phyloP scores from a whole-genome alignment of 2,797 vertebrate genomes.

The Phataginus tetradactyla region DNA sequence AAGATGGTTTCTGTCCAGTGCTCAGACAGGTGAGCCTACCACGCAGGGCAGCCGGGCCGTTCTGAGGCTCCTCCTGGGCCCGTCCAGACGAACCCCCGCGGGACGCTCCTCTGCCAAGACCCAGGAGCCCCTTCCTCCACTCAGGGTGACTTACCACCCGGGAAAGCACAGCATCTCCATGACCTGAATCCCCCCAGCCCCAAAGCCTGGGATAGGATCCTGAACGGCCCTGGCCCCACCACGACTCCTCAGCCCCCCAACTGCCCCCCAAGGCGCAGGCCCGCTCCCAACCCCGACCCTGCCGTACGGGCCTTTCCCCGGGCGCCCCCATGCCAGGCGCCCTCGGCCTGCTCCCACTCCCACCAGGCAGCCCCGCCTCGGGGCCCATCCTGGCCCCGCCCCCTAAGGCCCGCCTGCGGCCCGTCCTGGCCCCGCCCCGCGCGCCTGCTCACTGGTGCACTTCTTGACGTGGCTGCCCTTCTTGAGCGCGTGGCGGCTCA shows the following conservation, averaged over 20 bases:
- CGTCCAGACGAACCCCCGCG: background rate
- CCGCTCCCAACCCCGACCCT: too few relatives aligned
- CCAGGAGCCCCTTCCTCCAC: background rate
- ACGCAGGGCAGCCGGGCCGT: background rate
- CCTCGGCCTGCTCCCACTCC: too few relatives aligned
- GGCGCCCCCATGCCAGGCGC: too few relatives aligned
- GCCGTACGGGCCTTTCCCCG: background rate
- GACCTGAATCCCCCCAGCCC: accelerated
- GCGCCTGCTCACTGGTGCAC: constrained; percentile 94
- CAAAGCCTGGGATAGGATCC: background rate
- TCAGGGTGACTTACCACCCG: background rate
- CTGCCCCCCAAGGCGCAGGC: accelerated
- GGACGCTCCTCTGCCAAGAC: background rate
- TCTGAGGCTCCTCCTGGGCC: background rate
- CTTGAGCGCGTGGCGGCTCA: constrained; percentile 94
- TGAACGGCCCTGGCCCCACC: accelerated
- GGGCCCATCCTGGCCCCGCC: background rate
- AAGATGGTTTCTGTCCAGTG: background rate
- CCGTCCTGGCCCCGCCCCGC: background rate
- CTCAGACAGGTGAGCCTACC: background rate
- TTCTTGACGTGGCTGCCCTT: constrained; percentile 96
- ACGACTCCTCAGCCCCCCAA: too few relatives aligned
- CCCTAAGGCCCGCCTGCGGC: background rate
- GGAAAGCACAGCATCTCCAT: background rate
- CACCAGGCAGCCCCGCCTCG: too few relatives aligned